These are phyloP conservation scores for Watsonalla cultraria DNA, from an alignment of 2,888 invertebrate genomes.

Conservation along the genomic window DNA sequence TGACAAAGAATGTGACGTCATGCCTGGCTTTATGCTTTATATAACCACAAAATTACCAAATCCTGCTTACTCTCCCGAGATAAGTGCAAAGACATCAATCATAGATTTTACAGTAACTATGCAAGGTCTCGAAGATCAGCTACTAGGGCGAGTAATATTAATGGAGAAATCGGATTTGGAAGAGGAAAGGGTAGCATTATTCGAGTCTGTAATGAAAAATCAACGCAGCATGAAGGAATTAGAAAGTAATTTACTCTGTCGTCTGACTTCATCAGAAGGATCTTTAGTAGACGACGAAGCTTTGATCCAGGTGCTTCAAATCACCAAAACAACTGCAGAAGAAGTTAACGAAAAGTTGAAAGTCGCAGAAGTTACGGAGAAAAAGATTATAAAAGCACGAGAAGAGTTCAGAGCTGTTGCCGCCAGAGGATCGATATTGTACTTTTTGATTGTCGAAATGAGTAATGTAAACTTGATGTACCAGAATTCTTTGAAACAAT, in stretches of 20 bases:
- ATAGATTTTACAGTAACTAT: conserved; percentile 99
- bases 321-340: conserved; percentile 93
- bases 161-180: conserved; percentile 98
- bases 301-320: conserved; percentile 91
- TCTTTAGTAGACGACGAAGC: conserved; percentile 98
- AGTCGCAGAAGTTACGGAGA: conserved; percentile 95
- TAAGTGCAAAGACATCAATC: conserved; percentile 97
- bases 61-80: conserved; percentile 97
- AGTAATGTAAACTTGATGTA: conserved; percentile 98
- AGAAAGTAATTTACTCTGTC: conserved; percentile 93
- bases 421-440: conserved; percentile 94
- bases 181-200: conserved; percentile 93
- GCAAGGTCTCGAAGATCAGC: conserved; percentile 96
- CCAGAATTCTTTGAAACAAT: conserved; percentile 96
- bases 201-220: conserved; percentile 97
- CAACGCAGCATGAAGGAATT: conserved; percentile 97
- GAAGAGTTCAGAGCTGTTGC: conserved; percentile 98
- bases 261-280: conserved; percentile 95
- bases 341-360: conserved; percentile 96
- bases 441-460: conserved; percentile 98
- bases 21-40: conserved; percentile 96
- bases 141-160: conserved; percentile 94
- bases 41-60: conserved; percentile 98
- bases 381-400: conserved; percentile 94
- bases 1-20: conserved; percentile 98